phyloP scores from a whole-genome alignment of 30 jellyfish, hydroid and myxozoan species.

The Aurelia sp. region DNA sequence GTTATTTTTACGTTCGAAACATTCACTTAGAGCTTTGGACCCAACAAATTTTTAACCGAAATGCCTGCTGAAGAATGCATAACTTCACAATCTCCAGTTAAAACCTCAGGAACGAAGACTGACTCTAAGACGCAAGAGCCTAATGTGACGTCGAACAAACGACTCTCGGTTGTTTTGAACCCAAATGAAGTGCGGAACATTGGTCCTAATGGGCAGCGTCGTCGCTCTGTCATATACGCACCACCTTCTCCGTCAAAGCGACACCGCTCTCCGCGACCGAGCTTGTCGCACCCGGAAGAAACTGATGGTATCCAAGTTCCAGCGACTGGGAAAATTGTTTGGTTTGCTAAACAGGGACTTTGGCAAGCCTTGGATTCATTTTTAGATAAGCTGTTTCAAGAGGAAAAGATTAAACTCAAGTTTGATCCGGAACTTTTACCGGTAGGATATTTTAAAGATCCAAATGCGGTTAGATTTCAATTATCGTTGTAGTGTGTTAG shows the following conservation, averaged over 20 bases:
- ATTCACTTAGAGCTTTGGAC: too few species aligned
- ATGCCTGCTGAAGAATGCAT: too few species aligned
- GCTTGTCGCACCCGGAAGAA: constrained; percentile 18
- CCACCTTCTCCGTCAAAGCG: background rate
- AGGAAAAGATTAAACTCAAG: constrained; percentile 16
- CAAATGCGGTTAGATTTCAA: background rate
- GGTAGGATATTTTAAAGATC: constrained; percentile 21
- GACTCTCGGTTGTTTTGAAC: constrained; percentile 11
- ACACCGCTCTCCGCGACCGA: constrained; percentile 31
- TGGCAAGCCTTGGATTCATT: constrained; percentile 69
- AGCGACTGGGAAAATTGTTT: constrained; percentile 44
- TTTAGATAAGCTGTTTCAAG: constrained; percentile 40
- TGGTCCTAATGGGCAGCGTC: constrained; percentile 3
- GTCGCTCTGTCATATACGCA: background rate
- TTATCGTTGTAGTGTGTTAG: background rate
- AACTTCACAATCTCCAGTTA: too few species aligned
- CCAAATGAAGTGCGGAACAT: background rate
- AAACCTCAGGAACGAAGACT: too few species aligned
- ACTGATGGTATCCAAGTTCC: constrained; percentile 45
- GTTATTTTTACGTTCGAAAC: too few species aligned
- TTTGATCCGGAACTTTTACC: constrained; percentile 47
- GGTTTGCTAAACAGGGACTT: constrained; percentile 67
- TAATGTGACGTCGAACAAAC: background rate
- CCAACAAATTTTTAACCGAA: too few species aligned
- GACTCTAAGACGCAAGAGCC: too few species aligned